Base-by-base conservation (phyloP, 2,113 vertebrate species). In the Coturnix japonica region DNA sequence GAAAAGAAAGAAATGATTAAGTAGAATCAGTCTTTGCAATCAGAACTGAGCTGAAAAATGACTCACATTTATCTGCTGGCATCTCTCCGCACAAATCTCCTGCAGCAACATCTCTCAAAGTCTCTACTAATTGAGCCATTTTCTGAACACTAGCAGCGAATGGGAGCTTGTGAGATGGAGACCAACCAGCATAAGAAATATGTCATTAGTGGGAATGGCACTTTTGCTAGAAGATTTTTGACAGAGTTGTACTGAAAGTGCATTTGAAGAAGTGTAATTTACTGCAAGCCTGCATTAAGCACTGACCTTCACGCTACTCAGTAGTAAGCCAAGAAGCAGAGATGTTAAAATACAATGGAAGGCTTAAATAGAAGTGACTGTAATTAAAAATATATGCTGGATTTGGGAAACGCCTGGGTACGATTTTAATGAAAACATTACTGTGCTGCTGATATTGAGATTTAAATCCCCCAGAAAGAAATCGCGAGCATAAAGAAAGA, bases 81-180 rank as follows among this genome's bases (percentile, higher is more conserved):
- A 87, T 91, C 73, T 92, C 82, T 91, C 28, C 65, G 91, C 61
- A 66, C 87, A 93, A 60, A 83, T 63, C 66, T 91, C 88, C 85
- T 61, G 76, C 89, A 93, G 93, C 49, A 94, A 44, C 65, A 44
- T 77, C 83, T 57, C 49, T 79, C 56, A 74, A 77, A 85, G 67
- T 91, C 76, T 66, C 61, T 60, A 39, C 78, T 95, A 91, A 96
- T 74, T 84, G 93, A 95, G 90, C 87, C 87, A 75, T 96, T 97
- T 96, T 83, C 95, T 76, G 90, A 93, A 76, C 25, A 31, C 59
- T 47, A 60, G 46, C 85, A 71, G 49, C 60, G 90, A 87, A 79
- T 26, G 8, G 71, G 81, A 84, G 14, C 3, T 75, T 71, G 81
- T 7, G 67, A 79, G 84, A 75, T 1, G 1, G 25, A 71, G 60